Base-by-base conservation (phyloP, 2,888 invertebrate genomes). In the Morinoia aosen region DNA sequence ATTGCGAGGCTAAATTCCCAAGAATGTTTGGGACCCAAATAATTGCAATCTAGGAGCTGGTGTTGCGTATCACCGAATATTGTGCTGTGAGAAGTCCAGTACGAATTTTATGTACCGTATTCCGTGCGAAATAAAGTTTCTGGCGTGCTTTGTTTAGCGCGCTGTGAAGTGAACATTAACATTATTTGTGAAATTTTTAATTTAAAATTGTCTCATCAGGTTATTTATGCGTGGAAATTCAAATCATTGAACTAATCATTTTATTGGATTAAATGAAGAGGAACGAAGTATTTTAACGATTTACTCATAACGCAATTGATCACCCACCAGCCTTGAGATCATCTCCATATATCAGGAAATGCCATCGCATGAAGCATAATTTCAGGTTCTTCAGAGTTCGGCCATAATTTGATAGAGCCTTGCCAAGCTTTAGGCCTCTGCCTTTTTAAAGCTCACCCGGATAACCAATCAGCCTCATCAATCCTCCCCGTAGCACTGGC, bases 401-500 rank as follows among this genome's bases (percentile, higher is more conserved):
- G 39, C 25, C n/a, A 25, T 88, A 88, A 88, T 19, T 39, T 88
- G 19, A 39, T 11, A 90, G 14, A 90, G 90, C 48, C 90, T 48
- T 48, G 90, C 40, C 12, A 90, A 39, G 40, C 40, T 14, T 10
- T 39, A 5, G 14, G 14, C 48, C 48, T 40, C 11, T 90, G 90
- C 90, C 39, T 90, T 39, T 90, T 90, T 19, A 40, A 90, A 40
- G 14, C 90, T 33, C 14, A 48, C 48, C 11, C 56, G 57, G 57
- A 93, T 93, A 48, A 57, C 58, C 93, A 93, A 19, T 93, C 11
- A 93, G 93, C 19, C 57, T 93, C 93, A 93, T 93, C 58, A 57
- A 93, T 57, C 14, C 19, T 93, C 3, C 58, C 93, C 57, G 93
- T 33, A 57, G 58, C 25, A 5, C 40, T 48, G 48, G 39, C 90